phyloP scores from a whole-genome alignment of 2,888 invertebrate genomes.

The Protonemura montana region DNA sequence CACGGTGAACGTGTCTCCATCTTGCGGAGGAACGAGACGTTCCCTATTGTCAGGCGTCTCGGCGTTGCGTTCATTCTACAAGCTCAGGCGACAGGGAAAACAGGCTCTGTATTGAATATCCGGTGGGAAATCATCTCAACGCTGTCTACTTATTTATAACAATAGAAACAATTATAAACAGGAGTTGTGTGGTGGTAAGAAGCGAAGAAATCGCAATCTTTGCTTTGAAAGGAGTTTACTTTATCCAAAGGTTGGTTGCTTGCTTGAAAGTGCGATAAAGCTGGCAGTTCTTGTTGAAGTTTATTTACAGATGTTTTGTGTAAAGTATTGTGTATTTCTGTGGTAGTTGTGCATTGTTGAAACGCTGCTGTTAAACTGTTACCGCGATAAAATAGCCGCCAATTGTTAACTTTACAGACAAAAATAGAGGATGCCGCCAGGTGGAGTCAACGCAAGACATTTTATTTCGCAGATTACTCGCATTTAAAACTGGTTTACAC shows the following conservation, averaged over 20 bases:
- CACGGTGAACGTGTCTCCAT: too few relatives aligned
- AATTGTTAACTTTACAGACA: too few relatives aligned
- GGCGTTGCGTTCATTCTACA: neutral
- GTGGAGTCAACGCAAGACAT: too few relatives aligned
- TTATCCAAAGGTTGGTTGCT: neutral
- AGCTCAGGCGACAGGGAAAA: neutral
- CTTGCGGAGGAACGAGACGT: too few relatives aligned
- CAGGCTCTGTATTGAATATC: neutral
- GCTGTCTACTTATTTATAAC: neutral
- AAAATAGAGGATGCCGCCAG: too few relatives aligned
- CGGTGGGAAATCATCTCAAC: neutral
- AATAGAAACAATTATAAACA: neutral
- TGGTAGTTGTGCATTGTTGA: too few relatives aligned
- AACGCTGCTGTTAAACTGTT: too few relatives aligned
- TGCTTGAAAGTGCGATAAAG: neutral
- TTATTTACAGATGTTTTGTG: too few relatives aligned
- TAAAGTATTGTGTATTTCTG: too few relatives aligned
- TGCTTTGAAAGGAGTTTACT: neutral
- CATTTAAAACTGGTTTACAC: too few relatives aligned
- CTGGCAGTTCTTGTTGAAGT: neutral
- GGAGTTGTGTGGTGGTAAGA: neutral
- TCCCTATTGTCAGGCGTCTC: neutral
- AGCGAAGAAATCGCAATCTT: neutral
- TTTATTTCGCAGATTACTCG: too few relatives aligned
- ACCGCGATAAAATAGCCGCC: too few relatives aligned